Percentiles rank a stretch among this genome's conserved stretches.
phyloP scores from a whole-genome alignment of 2,113 vertebrate genomes.

The Pachycephala philippinensis region DNA sequence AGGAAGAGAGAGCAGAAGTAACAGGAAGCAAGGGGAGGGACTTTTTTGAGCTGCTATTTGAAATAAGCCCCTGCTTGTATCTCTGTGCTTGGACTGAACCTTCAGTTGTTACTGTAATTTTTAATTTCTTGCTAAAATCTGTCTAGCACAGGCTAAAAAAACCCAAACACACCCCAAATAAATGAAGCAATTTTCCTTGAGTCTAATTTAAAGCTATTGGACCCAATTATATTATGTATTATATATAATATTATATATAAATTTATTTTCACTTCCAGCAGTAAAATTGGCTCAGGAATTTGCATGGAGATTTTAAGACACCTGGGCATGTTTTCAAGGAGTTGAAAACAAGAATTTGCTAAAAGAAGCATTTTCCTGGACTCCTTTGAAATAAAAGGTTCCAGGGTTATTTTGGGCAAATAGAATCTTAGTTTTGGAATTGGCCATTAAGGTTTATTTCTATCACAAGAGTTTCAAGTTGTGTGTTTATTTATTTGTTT shows the following conservation, averaged over 20 bases:
- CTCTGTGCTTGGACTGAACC: neutral
- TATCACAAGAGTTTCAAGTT: neutral
- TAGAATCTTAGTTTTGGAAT: neutral
- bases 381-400: neutral
- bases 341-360: neutral
- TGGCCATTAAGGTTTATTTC: neutral
- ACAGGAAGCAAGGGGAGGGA: neutral
- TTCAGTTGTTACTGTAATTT: neutral
- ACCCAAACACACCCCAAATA: rapidly evolving
- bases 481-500: neutral
- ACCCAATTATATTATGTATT: neutral
- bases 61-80: neutral
- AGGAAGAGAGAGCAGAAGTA: neutral
- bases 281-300: neutral
- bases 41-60: rapidly evolving
- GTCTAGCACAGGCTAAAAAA: neutral
- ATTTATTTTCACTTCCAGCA: neutral
- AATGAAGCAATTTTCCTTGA: neutral
- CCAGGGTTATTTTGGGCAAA: neutral
- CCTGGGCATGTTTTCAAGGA: neutral
- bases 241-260: neutral
- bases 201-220: neutral
- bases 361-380: neutral
- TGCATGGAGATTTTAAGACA: neutral
- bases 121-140: neutral